Conservation (phyloP, 2,113 vertebrate species). For the Nothobranchius kuhntae region DNA sequence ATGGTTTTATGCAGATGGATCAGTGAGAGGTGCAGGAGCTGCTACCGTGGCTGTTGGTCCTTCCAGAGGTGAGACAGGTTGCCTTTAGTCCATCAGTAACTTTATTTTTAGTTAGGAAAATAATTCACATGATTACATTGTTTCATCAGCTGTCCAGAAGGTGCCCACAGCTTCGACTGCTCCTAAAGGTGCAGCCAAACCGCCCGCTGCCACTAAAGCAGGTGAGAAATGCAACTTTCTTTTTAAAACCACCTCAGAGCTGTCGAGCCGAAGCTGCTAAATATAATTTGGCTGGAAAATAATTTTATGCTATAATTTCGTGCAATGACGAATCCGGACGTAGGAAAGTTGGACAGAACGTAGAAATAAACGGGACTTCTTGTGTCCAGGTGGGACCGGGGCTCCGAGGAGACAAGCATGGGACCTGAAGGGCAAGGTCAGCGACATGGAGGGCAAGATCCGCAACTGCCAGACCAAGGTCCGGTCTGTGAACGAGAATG, state of each 20-base stretch:
- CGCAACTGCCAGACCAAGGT: conserved; percentile 67
- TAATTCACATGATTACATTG: neutral
- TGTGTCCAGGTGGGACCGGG: conserved; percentile 30
- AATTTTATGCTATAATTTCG: neutral
- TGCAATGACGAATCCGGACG: too few species aligned
- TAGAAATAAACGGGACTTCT: too few species aligned
- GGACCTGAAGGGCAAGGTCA: conserved; percentile 87
- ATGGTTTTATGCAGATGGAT: conserved; percentile 42
- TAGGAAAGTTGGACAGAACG: too few species aligned
- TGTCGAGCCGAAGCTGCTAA: neutral
- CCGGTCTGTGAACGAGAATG: conserved; percentile 63
- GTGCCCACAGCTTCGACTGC: conserved; percentile 41
- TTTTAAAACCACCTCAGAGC: neutral
- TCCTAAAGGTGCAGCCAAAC: conserved; percentile 40
- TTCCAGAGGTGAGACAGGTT: conserved; percentile 66
- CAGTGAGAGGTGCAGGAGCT: conserved; percentile 54
- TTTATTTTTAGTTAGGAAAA: neutral
- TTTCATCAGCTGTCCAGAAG: conserved; percentile 56
- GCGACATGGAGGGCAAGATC: conserved; percentile 80
- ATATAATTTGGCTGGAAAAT: too few species aligned
- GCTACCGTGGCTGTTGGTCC: conserved; percentile 75
- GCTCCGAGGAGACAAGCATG: conserved; percentile 76
- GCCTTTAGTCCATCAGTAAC: too few species aligned
- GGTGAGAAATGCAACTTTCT: conserved; percentile 9
- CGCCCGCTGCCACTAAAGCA: conserved; percentile 3